These are phyloP conservation scores for Sinodicranocentrus sp. DNA, from an alignment of 2,888 invertebrate genomes.

Conservation along the genomic window DNA sequence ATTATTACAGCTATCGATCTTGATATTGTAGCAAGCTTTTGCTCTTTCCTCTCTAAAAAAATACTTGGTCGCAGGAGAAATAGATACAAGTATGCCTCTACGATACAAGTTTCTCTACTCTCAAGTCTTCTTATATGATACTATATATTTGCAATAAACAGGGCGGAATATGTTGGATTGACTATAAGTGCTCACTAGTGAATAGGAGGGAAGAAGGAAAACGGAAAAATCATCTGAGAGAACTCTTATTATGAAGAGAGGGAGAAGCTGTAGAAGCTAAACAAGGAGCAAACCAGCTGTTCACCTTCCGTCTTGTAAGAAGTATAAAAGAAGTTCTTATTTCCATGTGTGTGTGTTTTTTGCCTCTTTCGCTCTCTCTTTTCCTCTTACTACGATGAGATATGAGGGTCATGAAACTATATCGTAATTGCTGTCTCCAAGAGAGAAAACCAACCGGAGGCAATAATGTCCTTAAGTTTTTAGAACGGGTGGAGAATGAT, in stretches of 20 bases:
- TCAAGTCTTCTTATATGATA: no score
- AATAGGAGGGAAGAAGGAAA: neutral
- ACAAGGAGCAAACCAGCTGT: constrained; percentile 5
- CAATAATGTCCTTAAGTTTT: neutral
- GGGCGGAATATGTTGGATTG: neutral
- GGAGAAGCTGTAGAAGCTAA: neutral
- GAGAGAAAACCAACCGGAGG: constrained; percentile 11
- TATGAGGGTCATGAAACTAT: neutral
- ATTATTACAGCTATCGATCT: constrained; percentile 24
- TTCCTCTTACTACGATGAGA: no score
- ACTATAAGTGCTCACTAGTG: neutral
- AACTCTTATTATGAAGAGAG: no score
- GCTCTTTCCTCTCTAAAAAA: constrained; percentile 2
- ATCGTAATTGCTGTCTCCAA: constrained; percentile 8
- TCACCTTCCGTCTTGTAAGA: constrained; percentile 27
- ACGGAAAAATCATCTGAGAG: neutral
- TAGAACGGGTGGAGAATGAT: no score
- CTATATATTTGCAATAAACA: constrained; percentile 10
- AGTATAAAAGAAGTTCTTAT: neutral
- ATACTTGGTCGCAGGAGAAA: neutral
- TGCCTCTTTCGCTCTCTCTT: neutral
- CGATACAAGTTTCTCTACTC: no score
- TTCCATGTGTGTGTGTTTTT: neutral
- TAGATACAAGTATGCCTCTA: neutral
- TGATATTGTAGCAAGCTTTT: neutral